Base-by-base conservation (phyloP, 2,797 vertebrate genomes). In the Gallinago stenura region DNA sequence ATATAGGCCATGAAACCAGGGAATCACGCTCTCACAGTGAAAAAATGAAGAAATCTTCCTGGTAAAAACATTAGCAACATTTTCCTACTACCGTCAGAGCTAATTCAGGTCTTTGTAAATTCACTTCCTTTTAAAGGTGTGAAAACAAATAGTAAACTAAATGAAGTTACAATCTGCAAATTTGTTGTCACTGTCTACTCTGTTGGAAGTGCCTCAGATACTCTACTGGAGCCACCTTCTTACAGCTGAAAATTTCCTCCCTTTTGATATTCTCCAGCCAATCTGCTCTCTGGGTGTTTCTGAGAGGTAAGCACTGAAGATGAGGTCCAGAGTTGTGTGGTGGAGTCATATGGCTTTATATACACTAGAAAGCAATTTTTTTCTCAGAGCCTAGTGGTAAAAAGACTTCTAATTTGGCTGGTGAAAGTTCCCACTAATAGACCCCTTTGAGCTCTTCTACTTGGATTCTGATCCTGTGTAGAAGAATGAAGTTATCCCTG, bases 1-100 rank as follows among this genome's bases (percentile, higher is more conserved):
- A 94, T 92, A 70, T 86, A 95, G 93, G 91, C 82, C 89, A 71
- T 0, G 1, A 75, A 91, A 72, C 88, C 83, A 76, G 88, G 77
- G 88, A 96, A 82, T 79, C 69, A 7, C 2, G 3, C 60, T 72
- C 43, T 69, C 69, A 33, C 31, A 81, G 50, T 58, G 28, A 54
- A 90, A 94, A 94, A 86, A 76, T 61, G 62, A 91, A 83, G 71
- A 81, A 86, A 54, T 24, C 37, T 83, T 78, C 24, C 26, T 46
- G 11, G 69, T 31, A 81, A 66, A 56, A 93, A 26, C 60, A 24
- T 62, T 45, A 73, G 69, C 39, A 61, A n/a, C 22, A 24, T 90
- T 90, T 90, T 91, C 13, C 30, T 84, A 12, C 57, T 78, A 41
- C 25, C 83, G n/a, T 35, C 58, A 72, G 28, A 88, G 16, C 20